Base-by-base conservation (phyloP, 2,797 vertebrate genomes). In the Melanotaenia trifasciata region DNA sequence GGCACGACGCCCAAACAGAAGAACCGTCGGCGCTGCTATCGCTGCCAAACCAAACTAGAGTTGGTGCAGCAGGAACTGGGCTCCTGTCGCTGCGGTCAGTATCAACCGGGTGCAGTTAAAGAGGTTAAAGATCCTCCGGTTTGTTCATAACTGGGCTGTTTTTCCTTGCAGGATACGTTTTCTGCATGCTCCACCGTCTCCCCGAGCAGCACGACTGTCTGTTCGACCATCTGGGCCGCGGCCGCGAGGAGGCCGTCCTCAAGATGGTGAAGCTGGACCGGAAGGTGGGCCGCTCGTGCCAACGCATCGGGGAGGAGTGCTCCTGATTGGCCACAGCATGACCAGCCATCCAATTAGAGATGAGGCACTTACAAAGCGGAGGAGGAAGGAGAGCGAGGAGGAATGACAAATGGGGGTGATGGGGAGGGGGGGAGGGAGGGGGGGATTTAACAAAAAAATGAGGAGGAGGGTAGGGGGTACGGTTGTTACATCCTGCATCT, bases 261-360 rank as follows among this genome's bases (percentile, higher is more conserved):
- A 98, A 97, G 95, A 98, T 98, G 97, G 97, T 98, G 92, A 98
- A 98, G 94, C 95, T 98, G 94, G 97, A 98, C 94, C 96, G 97
- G 85, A 98, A 98, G 95, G 97, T 98, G 94, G 97, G 97, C 91
- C 95, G 97, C 90, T 97, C 97, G 65, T 98, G 97, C 96, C 97
- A 98, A 81, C 97, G 96, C 93, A 97, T 98, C 26, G 96, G 97
- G 40, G 97, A 98, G 93, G 97, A 97, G 91, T 98, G 97, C 85
- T 98, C 96, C 94, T 98, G 96, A 97, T 90, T 12, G 79, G 78
- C 75, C 84, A 40, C 67, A 1, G 61, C 7, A 20, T 12, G 30
- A 63, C 78, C 72, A 28, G 77, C 81, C 68, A 58, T 68, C 75
- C 72, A 61, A 14, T 66, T 3, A 51, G 69, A 87, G 84, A 88